A percentile compares a stretch with the other conserved stretches of the same genome.
These are phyloP conservation scores for Bombus waltoni DNA, from an alignment of 1,140 invertebrate genomes.

Conservation along the genomic window DNA sequence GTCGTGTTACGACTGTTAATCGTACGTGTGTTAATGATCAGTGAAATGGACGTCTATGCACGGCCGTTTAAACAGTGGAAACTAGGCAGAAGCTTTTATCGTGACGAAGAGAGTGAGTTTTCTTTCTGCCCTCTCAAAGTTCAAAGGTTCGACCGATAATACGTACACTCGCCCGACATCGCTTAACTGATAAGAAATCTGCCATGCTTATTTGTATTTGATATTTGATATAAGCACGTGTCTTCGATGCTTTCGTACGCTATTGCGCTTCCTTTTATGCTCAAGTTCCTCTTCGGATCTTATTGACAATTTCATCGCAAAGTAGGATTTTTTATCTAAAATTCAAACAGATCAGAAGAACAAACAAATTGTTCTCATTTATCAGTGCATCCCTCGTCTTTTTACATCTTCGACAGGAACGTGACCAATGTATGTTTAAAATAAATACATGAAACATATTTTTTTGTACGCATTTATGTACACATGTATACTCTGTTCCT, in stretches of 20 bases:
- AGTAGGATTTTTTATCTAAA: neutral
- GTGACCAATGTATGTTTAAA: neutral
- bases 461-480: neutral
- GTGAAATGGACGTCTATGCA: slow-evolving; percentile 49
- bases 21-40: neutral
- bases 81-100: slow-evolving; percentile 45
- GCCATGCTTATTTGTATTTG: slow-evolving; percentile 48
- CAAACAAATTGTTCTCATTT: neutral
- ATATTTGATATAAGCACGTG: slow-evolving; percentile 41
- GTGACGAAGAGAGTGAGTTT: slow-evolving; percentile 41
- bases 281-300: neutral
- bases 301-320: no score
- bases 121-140: slow-evolving; percentile 48
- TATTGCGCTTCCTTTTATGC: slow-evolving; percentile 46
- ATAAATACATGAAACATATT: neutral
- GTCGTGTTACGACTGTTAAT: slow-evolving; percentile 32
- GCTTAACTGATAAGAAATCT: slow-evolving; percentile 54
- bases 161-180: slow-evolving; percentile 37
- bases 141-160: slow-evolving; percentile 67
- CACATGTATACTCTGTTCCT: accelerated
- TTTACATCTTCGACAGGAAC: neutral
- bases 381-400: neutral
- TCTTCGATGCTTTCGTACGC: slow-evolving; percentile 31
- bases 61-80: slow-evolving; percentile 48
- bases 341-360: no score